Conservation (phyloP, 2,113 vertebrate species). For the Cyphomyrus discorhynchus region DNA sequence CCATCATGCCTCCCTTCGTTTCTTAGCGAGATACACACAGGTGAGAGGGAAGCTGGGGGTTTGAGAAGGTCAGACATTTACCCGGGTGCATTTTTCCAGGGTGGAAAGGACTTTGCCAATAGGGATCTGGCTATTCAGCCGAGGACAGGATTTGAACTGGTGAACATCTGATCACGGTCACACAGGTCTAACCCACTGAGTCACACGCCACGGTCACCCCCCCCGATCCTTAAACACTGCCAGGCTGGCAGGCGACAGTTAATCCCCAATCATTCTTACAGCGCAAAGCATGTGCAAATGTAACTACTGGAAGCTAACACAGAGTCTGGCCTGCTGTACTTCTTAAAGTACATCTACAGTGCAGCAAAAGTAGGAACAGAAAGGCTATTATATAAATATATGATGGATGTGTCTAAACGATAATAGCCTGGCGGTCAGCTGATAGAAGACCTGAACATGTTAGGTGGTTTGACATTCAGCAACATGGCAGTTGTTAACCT, state of each 20-base stretch:
- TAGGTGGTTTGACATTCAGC: background rate
- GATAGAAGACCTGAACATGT: background rate
- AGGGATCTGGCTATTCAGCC: background rate
- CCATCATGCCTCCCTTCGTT: background rate
- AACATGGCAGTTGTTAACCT: background rate
- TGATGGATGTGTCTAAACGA: background rate
- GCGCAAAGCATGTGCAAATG: background rate
- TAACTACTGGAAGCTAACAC: background rate
- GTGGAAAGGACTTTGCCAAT: background rate
- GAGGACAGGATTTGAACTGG: background rate
- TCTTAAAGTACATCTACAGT: background rate
- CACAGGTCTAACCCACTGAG: background rate
- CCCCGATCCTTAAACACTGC: background rate
- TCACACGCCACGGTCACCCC: background rate
- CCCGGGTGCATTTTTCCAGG: background rate
- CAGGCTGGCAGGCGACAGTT: background rate
- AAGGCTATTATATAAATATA: background rate
- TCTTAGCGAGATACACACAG: background rate
- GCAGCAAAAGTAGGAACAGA: background rate
- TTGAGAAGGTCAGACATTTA: background rate
- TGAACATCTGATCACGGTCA: background rate
- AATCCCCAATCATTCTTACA: background rate
- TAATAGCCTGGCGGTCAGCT: background rate
- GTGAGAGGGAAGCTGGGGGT: background rate
- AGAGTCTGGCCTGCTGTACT: background rate